phyloP scores from a whole-genome alignment of 2,888 invertebrate genomes.

The Phymatocera aterrima region DNA sequence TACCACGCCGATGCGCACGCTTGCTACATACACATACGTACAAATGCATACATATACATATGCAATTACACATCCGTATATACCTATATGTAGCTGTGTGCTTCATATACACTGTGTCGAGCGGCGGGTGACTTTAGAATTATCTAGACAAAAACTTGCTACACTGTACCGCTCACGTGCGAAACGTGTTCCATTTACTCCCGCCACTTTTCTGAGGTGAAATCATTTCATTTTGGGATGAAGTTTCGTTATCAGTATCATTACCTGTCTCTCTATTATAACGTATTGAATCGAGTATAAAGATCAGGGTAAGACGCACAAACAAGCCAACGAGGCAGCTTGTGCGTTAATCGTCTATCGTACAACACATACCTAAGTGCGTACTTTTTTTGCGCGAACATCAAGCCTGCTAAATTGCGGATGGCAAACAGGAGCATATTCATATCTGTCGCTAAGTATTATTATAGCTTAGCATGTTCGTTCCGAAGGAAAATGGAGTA shows the following conservation, averaged over 20 bases:
- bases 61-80: not conserved
- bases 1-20: conserved; percentile 45
- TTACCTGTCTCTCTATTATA: too few relatives aligned
- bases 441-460: not conserved
- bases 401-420: not conserved
- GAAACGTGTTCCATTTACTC: not conserved
- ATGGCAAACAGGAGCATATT: not conserved
- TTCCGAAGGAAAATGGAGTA: not conserved
- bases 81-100: not conserved
- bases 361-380: too few relatives aligned
- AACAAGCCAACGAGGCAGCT: too few relatives aligned
- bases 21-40: not conserved
- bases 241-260: too few relatives aligned
- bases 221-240: conserved; percentile 18
- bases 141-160: conserved; percentile 26
- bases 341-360: too few relatives aligned
- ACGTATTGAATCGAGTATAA: too few relatives aligned
- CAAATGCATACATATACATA: not conserved
- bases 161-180: not conserved
- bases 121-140: conserved; percentile 34
- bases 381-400: too few relatives aligned
- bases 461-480: not conserved
- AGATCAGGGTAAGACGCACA: too few relatives aligned
- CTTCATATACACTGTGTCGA: not conserved
- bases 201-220: not conserved